Base-by-base conservation (phyloP, 2,888 invertebrate species). In the Xestobium rufovillosum region DNA sequence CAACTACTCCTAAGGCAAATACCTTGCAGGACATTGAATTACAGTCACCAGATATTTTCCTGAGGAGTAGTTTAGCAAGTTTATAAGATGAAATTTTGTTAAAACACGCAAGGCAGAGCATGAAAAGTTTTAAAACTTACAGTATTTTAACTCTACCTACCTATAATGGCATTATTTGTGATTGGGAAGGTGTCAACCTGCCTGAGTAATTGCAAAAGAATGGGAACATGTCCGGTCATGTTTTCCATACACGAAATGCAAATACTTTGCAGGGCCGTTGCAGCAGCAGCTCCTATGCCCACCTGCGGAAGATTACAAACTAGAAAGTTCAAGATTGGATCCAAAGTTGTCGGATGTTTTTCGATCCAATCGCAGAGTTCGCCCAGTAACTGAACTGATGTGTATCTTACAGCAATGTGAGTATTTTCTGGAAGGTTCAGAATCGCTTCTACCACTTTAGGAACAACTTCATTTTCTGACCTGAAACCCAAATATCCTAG, bases 291-390 rank as follows among this genome's bases (percentile, higher is more conserved):
- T 1, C 85, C 82, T 34, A 88, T 65, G n/a, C 79, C 77, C 34
- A 74, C 72, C 53, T 84, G 79, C 38, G 78, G 79, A 45, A 91
- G 66, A 39, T 84, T 82, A 26, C 72, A 72, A 28, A 90, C 68
- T 15, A 92, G 68, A 57, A 83, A 86, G 65, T 88, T 83, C 40
- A 92, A 69, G 31, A 86, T 80, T 9, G 87, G 81, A 66, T 87
- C 86, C 49, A 94, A 66, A 32, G 82, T 80, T 45, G 79, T 76
- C 0, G 88, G 76, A 68, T 95, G 92, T 51, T 76, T 75, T 56
- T 91, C 86, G 35, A 96, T 83, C 96, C 96, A 97, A 61, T 97
- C 96, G 60, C 88, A 83, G 25, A 95, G 71, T 67, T 95, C 92
- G 1, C 92, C 94, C 29, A 95, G 69, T 31, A 95, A 69, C 49